Base-by-base conservation (phyloP, 2,797 vertebrate genomes). In the Pipistrellus pipistrellus region DNA sequence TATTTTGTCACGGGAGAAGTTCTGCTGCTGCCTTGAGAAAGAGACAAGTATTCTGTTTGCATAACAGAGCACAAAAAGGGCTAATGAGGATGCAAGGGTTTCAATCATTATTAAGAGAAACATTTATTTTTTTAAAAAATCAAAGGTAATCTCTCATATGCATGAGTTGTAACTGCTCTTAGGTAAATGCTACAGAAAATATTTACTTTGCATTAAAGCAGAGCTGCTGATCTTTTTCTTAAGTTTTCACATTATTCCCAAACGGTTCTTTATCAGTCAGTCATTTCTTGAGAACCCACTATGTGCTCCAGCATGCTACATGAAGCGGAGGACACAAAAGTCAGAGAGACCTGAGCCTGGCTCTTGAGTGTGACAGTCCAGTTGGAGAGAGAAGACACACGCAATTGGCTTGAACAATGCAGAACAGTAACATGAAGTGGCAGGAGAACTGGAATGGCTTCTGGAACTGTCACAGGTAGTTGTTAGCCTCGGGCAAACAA, bases 51-150 rank as follows among this genome's bases (percentile, higher is more conserved):
- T 88, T 95, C 77, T 92, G 62, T 97, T 95, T 96, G 75, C 88
- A 78, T 84, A 94, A 86, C 48, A 92, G 66, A 95, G 94, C 75
- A 97, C 95, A 96, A 93, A 96, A 94, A 97, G 83, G 83, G 85
- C 94, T 96, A 94, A 97, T 94, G 92, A 97, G 68, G 59, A 84
- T 90, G 72, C 12, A 11, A 1, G 20, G 23, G 46, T 88, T 94
- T 92, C 84, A 66, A 85, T 90, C 93, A 91, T 91, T 95, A 92
- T 92, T 93, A 73, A 95, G 95, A 81, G 48, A 81, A 21, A 64
- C 57, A 71, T 87, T 95, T 94, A 72, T 77, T 91, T 95, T 25
- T 59, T 25, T 27, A 55, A 41, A 90, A 55, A 41, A 90, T 86
- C 72, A 38, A 96, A 96, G 57, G 87, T 73, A 83, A 76, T 84